phyloP scores from a whole-genome alignment of 2,113 vertebrate genomes.

The Pelodiscus sinensis region DNA sequence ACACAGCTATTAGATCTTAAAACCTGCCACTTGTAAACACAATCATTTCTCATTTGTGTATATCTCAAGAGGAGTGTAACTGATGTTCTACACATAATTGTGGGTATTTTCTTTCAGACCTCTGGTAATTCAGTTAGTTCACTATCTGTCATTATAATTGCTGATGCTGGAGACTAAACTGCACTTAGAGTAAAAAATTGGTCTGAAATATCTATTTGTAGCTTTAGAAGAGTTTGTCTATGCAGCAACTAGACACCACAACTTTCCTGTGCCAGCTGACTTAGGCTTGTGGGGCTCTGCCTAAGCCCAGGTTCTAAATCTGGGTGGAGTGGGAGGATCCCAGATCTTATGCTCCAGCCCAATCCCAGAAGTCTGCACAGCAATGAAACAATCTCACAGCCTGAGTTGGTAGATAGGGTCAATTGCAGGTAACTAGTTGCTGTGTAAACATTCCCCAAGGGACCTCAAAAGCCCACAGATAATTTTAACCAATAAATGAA shows the following conservation, averaged over 20 bases:
- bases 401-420: no score
- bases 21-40: background rate
- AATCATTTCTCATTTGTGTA: fast-evolving
- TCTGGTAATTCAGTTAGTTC: background rate
- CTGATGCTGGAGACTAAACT: background rate
- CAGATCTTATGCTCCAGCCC: background rate
- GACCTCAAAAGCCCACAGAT: background rate
- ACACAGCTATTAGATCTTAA: background rate
- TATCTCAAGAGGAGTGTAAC: background rate
- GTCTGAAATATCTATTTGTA: fast-evolving
- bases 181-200: background rate
- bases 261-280: background rate
- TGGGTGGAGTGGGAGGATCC: background rate
- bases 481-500: background rate
- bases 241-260: background rate
- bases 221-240: background rate
- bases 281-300: background rate
- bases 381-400: no score
- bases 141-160: background rate
- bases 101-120: background rate
- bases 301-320: no score
- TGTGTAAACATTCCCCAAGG: no score
- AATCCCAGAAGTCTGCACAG: no score
- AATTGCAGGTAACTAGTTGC: no score
- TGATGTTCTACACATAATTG: background rate